Conservation (phyloP, 2,888 invertebrate species). For the Zhengitettix transpicula region DNA sequence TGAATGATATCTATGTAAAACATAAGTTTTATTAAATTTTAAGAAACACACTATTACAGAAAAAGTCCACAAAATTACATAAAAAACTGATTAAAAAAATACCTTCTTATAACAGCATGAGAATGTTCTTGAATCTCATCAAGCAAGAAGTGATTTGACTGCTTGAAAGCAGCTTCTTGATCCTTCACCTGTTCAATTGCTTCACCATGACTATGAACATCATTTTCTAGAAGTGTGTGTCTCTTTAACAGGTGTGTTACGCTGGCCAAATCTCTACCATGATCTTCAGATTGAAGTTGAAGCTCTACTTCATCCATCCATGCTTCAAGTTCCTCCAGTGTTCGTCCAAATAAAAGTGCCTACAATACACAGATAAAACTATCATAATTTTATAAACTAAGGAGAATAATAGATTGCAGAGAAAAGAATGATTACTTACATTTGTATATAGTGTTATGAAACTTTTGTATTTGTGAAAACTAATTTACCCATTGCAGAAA, state of each 20-base stretch:
- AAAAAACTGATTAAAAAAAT: constrained; percentile 16
- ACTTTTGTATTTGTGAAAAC: too few species aligned
- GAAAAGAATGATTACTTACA: too few species aligned
- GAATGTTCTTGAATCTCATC: constrained; percentile 68
- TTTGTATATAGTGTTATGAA: too few species aligned
- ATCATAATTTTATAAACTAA: too few species aligned
- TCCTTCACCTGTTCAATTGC: constrained; percentile 64
- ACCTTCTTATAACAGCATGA: constrained; percentile 42
- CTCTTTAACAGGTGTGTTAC: constrained; percentile 69
- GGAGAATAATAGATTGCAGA: too few species aligned
- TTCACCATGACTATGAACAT: constrained; percentile 68
- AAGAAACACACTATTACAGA: not conserved
- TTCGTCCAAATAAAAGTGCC: constrained; percentile 72
- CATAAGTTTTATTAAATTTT: not conserved
- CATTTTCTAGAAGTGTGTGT: constrained; percentile 69
- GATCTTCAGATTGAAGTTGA: constrained; percentile 56
- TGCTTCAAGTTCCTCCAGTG: constrained; percentile 77
- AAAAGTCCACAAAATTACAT: not conserved
- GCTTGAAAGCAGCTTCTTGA: constrained; percentile 60
- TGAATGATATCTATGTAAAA: constrained; percentile 43
- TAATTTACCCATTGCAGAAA: too few species aligned
- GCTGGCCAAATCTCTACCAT: constrained; percentile 69
- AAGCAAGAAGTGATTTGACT: constrained; percentile 73
- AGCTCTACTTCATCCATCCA: constrained; percentile 85
- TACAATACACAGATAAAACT: constrained; percentile 21